These are phyloP conservation scores for Drosophila infuscata DNA, from an alignment of 2,888 invertebrate genomes.

Conservation along the genomic window DNA sequence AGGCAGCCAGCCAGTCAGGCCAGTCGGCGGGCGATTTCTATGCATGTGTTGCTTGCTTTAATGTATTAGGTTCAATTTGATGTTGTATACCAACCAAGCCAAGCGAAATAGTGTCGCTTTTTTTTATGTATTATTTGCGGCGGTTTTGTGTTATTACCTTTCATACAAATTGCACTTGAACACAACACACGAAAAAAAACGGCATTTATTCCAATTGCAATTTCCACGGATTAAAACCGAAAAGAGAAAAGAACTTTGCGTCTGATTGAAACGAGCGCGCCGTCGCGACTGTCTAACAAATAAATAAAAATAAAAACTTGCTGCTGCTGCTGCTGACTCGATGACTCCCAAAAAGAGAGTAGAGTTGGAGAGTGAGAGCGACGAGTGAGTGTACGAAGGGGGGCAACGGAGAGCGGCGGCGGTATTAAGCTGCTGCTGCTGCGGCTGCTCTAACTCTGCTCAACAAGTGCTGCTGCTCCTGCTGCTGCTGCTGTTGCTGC, in stretches of 20 bases:
- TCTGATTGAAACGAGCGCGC: conserved; percentile 75
- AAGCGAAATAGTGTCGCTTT: conserved; percentile 8
- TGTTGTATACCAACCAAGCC: conserved; percentile 53
- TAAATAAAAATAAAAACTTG: conserved; percentile 13
- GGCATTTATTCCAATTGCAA: conserved; percentile 47
- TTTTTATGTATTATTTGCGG: conserved; percentile 1
- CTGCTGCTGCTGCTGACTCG: conserved; percentile 11
- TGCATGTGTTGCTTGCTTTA: conserved; percentile 7
- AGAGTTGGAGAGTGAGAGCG: conserved; percentile 5
- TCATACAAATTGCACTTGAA: conserved; percentile 34
- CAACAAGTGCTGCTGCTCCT: conserved; percentile 2
- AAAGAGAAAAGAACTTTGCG: conserved; percentile 37
- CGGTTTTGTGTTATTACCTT: conserved; percentile 15
- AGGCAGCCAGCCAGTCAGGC: conserved; percentile 13
- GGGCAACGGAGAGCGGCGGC: conserved; percentile 10
- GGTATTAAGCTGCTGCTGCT: conserved; percentile 13
- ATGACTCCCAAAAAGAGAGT: conserved; percentile 19
- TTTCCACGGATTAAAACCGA: conserved; percentile 31
- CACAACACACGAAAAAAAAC: conserved; percentile 54
- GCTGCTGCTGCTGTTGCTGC: conserved; percentile 11
- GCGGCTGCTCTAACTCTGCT: conserved; percentile 21
- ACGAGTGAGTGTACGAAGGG: conserved; percentile 19
- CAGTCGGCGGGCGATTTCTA: conserved; percentile 4
- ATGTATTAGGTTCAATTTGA: conserved; percentile 22
- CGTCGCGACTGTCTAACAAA: conserved; percentile 70